These are phyloP conservation scores for Spisula subtruncata DNA, from an alignment of 2,888 invertebrate species.

Conservation along the genomic window DNA sequence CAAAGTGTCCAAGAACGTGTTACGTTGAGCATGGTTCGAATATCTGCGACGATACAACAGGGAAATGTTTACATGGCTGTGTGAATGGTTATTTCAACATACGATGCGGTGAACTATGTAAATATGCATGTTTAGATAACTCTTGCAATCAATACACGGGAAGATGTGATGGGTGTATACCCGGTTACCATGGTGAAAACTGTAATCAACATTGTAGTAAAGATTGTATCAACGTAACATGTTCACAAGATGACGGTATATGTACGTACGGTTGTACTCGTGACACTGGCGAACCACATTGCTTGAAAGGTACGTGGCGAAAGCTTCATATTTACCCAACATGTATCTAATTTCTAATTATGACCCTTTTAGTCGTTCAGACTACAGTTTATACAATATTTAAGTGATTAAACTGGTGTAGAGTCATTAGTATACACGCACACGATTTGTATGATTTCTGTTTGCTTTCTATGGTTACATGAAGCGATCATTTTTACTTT, in stretches of 20 bases:
- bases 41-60: background rate
- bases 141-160: constrained; percentile 44
- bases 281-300: background rate
- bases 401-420: too few species aligned
- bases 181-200: constrained; percentile 44
- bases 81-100: background rate
- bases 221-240: constrained; percentile 50
- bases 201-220: constrained; percentile 50
- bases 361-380: too few species aligned
- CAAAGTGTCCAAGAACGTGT: background rate
- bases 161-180: constrained; percentile 49
- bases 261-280: constrained; percentile 37
- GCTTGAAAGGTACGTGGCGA: background rate
- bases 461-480: too few species aligned
- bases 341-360: too few species aligned
- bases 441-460: too few species aligned
- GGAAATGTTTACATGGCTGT: background rate
- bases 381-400: too few species aligned
- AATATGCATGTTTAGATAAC: background rate
- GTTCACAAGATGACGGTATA: constrained; percentile 16
- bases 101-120: background rate
- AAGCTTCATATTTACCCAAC: too few species aligned
- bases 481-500: too few species aligned
- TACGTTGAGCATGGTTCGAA: background rate
- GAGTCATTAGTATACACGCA: too few species aligned